Evolutionary conservation across 2,113 vertebrate genomes (phyloP).

Genomic region (Ctenodactylus gundi): DNA sequence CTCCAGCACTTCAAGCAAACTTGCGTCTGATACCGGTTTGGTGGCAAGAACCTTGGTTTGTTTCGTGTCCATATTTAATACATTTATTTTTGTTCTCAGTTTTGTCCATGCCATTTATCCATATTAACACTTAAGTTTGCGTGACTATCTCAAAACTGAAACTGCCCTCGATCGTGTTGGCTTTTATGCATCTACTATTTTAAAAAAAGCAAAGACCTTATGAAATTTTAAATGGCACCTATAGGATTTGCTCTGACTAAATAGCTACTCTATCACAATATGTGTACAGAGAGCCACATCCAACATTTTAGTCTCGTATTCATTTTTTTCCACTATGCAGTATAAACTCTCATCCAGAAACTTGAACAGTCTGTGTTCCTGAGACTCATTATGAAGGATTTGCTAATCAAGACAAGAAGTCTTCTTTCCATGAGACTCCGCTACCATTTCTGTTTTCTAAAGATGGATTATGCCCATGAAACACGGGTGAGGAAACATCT

Average conservation of each 20-base stretch:
- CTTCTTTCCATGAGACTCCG: slow-evolving; percentile 36
- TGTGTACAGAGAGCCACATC: neutral
- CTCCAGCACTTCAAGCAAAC: slow-evolving; percentile 49
- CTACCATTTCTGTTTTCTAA: slow-evolving; percentile 52
- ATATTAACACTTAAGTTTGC: neutral
- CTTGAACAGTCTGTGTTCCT: slow-evolving; percentile 56
- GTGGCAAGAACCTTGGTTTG: neutral
- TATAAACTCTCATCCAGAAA: slow-evolving; percentile 53
- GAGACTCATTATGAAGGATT: slow-evolving; percentile 66
- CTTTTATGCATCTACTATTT: neutral
- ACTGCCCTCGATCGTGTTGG: neutral
- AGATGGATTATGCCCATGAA: slow-evolving; percentile 52
- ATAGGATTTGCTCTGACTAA: neutral
- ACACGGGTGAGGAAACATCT: slow-evolving; percentile 54
- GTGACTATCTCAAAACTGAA: slow-evolving; percentile 9
- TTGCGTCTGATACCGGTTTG: slow-evolving; percentile 39
- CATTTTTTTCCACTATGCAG: slow-evolving; percentile 50
- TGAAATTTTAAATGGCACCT: slow-evolving; percentile 15
- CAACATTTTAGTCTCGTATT: neutral
- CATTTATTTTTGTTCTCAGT: neutral
- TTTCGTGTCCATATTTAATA: neutral
- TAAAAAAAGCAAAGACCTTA: neutral
- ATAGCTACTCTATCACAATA: neutral
- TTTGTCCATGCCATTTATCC: neutral
- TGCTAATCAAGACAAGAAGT: slow-evolving; percentile 60